phyloP scores from a whole-genome alignment of 2,113 vertebrate species.

The Callospermophilus lateralis region DNA sequence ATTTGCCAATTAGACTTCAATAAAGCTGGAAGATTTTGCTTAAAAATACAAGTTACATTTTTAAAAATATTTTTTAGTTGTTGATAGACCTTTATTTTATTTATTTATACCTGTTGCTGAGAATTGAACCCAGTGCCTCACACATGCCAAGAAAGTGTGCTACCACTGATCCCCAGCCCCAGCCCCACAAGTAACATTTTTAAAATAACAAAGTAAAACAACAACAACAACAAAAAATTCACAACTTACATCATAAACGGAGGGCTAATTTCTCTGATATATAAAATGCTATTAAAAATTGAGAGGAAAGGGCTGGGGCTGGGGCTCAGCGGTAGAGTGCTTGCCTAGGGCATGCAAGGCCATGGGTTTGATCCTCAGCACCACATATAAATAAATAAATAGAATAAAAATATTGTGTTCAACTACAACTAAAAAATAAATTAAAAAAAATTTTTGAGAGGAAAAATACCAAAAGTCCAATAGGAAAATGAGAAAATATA shows the following conservation, averaged over 20 bases:
- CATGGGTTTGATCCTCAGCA: too few relatives aligned
- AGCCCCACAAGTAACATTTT: not conserved
- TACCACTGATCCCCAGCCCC: too few relatives aligned
- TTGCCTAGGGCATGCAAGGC: too few relatives aligned
- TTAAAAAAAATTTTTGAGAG: not conserved
- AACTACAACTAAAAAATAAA: too few relatives aligned
- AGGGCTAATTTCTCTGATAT: not conserved
- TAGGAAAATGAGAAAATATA: slow-evolving; percentile 8
- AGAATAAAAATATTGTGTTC: too few relatives aligned
- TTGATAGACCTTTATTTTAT: too few relatives aligned
- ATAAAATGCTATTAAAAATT: not conserved
- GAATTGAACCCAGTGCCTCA: too few relatives aligned
- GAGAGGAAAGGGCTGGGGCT: too few relatives aligned
- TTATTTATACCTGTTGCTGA: too few relatives aligned
- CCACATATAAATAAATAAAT: too few relatives aligned
- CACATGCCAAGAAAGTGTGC: too few relatives aligned
- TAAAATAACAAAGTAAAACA: not conserved
- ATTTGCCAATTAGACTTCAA: not conserved
- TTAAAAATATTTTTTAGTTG: not conserved
- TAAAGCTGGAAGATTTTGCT: not conserved
- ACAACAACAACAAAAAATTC: not conserved
- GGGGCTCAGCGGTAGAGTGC: too few relatives aligned
- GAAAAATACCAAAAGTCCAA: not conserved
- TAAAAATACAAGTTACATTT: not conserved
- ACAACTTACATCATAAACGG: not conserved